Conservation (phyloP, 2,888 invertebrate genomes). For the Meteorus colon region DNA sequence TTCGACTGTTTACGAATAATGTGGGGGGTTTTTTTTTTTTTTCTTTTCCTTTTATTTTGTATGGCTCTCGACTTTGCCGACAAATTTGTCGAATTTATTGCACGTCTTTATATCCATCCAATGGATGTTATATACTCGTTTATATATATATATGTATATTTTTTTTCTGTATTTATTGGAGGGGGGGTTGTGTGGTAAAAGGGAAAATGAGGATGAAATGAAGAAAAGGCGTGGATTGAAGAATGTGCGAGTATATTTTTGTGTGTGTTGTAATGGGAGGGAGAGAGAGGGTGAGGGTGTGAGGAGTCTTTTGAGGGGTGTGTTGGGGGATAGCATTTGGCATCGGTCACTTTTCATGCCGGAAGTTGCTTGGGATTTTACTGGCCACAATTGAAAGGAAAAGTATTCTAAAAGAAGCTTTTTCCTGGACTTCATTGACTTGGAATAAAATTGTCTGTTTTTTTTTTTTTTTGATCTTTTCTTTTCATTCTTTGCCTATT, state of each 20-base stretch:
- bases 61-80: slow-evolving; percentile 51
- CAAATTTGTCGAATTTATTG: slow-evolving; percentile 55
- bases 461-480: background rate
- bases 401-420: slow-evolving; percentile 15
- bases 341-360: slow-evolving; percentile 49
- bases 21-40: slow-evolving; percentile 17
- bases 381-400: slow-evolving; percentile 37
- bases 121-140: background rate
- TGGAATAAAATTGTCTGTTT: background rate
- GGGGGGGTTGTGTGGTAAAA: background rate
- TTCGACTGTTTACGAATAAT: slow-evolving; percentile 13
- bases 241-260: background rate
- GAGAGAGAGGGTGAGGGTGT: too few species aligned
- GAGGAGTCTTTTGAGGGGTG: slow-evolving; percentile 39
- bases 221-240: slow-evolving; percentile 19
- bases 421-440: slow-evolving; percentile 13
- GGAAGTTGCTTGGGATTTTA: slow-evolving; percentile 51
- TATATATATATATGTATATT: background rate
- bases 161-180: slow-evolving; percentile 7
- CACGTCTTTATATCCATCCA: slow-evolving; percentile 45
- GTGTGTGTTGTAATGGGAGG: background rate
- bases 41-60: slow-evolving; percentile 7
- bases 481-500: background rate
- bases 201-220: slow-evolving; percentile 9
- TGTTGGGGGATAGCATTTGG: slow-evolving; percentile 40